phyloP scores from a whole-genome alignment of 1,140 invertebrate genomes.

The Neodiprion fabricii region DNA sequence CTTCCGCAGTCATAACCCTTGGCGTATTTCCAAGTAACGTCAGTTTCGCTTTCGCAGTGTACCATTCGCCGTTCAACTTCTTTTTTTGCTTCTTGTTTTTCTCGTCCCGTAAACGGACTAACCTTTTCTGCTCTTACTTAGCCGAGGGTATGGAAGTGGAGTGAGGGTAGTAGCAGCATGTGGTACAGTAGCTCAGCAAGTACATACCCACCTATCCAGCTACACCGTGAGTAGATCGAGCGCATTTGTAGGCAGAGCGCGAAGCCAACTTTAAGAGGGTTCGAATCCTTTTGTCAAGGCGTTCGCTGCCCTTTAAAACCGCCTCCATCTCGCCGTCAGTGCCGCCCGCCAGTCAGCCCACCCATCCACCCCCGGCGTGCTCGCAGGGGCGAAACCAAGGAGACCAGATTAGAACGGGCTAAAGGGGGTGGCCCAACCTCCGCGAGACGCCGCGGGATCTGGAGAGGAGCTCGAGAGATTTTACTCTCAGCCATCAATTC shows the following conservation, averaged over 20 bases:
- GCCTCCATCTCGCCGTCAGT: slow-evolving; percentile 33
- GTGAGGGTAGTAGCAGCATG: neutral
- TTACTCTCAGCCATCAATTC: slow-evolving; percentile 20
- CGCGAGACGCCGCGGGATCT: slow-evolving; percentile 34
- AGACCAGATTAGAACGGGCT: slow-evolving; percentile 59
- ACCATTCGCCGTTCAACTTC: too few relatives aligned
- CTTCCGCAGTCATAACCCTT: neutral
- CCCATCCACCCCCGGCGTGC: neutral
- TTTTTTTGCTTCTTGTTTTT: too few relatives aligned
- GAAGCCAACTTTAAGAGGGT: slow-evolving; percentile 59
- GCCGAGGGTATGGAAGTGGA: neutral
- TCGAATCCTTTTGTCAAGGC: slow-evolving; percentile 53
- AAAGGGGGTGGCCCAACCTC: slow-evolving; percentile 46
- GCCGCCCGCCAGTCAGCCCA: neutral
- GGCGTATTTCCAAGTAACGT: neutral
- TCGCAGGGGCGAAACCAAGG: slow-evolving; percentile 59
- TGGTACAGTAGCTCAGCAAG: slow-evolving; percentile 7
- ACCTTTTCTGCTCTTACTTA: neutral
- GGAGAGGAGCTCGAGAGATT: slow-evolving; percentile 29
- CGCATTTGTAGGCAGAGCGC: slow-evolving; percentile 54
- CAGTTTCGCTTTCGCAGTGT: too few relatives aligned
- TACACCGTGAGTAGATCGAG: slow-evolving; percentile 10
- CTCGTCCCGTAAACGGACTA: neutral
- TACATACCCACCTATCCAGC: neutral
- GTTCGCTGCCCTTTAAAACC: slow-evolving; percentile 59